Percentiles rank a stretch among this genome's conserved stretches.
These are phyloP conservation scores for Lissonota sp. DNA, from an alignment of 2,888 invertebrate species.

Conservation along the genomic window DNA sequence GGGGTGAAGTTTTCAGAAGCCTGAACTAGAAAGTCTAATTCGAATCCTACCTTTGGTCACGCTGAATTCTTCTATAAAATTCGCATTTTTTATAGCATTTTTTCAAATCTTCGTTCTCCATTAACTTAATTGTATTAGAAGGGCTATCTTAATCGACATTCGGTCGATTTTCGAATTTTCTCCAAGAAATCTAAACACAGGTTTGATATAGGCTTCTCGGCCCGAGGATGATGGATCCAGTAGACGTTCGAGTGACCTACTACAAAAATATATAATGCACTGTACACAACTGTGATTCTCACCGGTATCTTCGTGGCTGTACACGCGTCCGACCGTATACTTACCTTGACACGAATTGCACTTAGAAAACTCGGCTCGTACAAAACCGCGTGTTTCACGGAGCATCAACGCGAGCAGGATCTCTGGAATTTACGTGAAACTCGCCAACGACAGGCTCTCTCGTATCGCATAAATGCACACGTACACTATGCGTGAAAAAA, in stretches of 20 bases:
- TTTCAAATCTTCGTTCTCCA: no score
- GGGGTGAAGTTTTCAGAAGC: no score
- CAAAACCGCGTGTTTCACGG: conserved; percentile 7
- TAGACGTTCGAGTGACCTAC: conserved; percentile 64
- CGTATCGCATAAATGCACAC: neutral
- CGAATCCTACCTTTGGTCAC: no score
- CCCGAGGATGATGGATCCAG: neutral
- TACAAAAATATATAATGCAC: neutral
- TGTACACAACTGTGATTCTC: conserved; percentile 26
- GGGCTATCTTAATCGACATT: no score
- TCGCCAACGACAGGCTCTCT: conserved; percentile 1
- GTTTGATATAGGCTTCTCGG: neutral
- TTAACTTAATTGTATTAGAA: no score
- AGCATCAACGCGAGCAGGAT: conserved; percentile 17
- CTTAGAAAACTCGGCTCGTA: conserved; percentile 54
- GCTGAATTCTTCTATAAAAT: no score
- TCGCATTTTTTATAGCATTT: no score
- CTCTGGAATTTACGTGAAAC: conserved; percentile 46
- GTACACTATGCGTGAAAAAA: no score
- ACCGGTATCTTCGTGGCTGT: conserved; percentile 19
- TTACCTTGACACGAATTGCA: conserved; percentile 65
- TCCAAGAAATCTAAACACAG: no score
- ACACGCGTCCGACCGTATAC: conserved; percentile 41
- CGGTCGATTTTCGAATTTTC: no score
- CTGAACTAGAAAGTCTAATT: no score